phyloP scores from a whole-genome alignment of 2,888 invertebrate genomes.

The Aromia moschata region DNA sequence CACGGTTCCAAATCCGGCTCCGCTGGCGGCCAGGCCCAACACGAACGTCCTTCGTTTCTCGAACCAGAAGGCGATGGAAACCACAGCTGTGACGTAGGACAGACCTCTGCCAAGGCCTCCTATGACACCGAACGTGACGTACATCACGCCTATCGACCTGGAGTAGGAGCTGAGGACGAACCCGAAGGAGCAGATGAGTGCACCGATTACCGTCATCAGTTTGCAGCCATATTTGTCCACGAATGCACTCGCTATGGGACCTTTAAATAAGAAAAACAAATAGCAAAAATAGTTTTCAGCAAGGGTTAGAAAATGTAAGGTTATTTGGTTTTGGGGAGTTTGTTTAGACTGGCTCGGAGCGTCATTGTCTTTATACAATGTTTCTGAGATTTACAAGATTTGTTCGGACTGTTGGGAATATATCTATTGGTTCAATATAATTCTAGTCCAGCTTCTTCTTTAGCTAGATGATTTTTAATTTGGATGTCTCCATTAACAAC shows the following conservation, averaged over 20 bases:
- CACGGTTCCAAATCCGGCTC: conserved; percentile 91
- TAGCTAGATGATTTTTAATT: no score
- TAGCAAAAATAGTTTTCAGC: no score
- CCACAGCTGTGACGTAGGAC: conserved; percentile 91
- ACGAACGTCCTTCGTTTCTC: conserved; percentile 87
- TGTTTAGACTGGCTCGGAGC: no score
- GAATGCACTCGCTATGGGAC: conserved; percentile 84
- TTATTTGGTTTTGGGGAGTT: no score
- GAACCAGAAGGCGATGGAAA: conserved; percentile 92
- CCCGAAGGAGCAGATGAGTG: conserved; percentile 76
- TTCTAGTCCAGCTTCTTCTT: no score
- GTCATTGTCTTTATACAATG: no score
- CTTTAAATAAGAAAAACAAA: conserved; percentile 66
- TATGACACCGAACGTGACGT: conserved; percentile 85
- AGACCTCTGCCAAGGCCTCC: conserved; percentile 85
- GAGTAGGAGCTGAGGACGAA: conserved; percentile 79
- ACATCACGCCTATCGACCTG: conserved; percentile 79
- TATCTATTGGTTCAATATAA: no score
- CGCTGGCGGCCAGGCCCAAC: conserved; percentile 86
- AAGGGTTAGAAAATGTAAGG: no score
- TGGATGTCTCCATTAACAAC: no score
- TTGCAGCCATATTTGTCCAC: conserved; percentile 81
- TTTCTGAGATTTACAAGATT: no score
- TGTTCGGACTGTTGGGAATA: no score
- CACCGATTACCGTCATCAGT: conserved; percentile 67